Base-by-base conservation (phyloP, 2,888 invertebrate species). In the Pachymerium ferrugineum region DNA sequence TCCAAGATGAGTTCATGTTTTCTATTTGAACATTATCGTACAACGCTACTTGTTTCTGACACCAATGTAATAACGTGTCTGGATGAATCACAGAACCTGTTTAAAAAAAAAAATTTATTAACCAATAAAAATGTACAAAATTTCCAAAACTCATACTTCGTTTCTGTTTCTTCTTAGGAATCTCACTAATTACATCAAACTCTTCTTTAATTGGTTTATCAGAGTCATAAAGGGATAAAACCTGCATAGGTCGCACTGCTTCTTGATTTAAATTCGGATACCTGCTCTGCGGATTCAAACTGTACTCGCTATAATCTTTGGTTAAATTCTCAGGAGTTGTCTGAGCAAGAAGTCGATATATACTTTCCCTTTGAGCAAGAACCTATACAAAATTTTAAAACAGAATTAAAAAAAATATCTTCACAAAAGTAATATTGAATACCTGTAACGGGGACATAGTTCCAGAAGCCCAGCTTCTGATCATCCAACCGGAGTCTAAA, bases 261-360 rank as follows among this genome's bases (percentile, higher is more conserved):
- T 87, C 85, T 28, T 88, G 86, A 83, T 93, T 93, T 73, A 94
- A 84, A 82, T 92, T 93, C 4, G 91, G 92, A 83, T 94, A 93
- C 80, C 96, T 88, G 3, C 93, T 91, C 73, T 89, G 88, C 3
- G 94, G 94, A 83, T 94, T 94, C 3, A 94, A 84, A 0, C 93
- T 93, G 82, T 94, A 96, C 68, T 80, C 79, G 76, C 79, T 79
- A 76, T 81, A 90, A 83, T 96, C 95, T 78, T 95, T 90, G 81
- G 92, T 91, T 74, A 98, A 85, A 81, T 97, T 97, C 83, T 97
- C 96, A 0, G 97, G 96, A 0, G 96, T 98, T 0, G 98, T 97
- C 87, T 98, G 98, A 74, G 92, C 94, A 81, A 91, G 81, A 14
- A 92, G 86, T 78, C 93, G 87, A 82, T 96, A 97, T 77, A 97